phyloP scores from a whole-genome alignment of 2,113 vertebrate genomes.

The Loxodonta africana region DNA sequence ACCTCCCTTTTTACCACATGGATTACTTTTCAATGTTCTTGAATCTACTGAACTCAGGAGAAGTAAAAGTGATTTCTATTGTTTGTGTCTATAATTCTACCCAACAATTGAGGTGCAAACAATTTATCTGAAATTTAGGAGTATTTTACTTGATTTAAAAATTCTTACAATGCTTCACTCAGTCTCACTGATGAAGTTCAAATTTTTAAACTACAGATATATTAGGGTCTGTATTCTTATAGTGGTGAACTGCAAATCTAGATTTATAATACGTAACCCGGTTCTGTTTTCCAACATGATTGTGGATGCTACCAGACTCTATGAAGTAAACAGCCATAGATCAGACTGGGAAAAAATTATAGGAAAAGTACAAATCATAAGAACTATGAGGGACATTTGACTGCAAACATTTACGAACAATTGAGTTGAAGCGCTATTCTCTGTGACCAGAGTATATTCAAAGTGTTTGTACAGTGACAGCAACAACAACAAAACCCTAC shows the following conservation, averaged over 20 bases:
- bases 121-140: background rate
- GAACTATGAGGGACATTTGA: background rate
- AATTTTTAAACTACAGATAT: background rate
- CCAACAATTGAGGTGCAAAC: background rate
- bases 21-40: background rate
- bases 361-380: background rate
- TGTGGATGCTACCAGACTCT: background rate
- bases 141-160: slow-evolving; percentile 8
- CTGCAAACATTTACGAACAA: background rate
- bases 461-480: background rate
- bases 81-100: background rate
- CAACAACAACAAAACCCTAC: background rate
- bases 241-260: background rate
- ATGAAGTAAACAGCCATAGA: background rate
- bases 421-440: background rate
- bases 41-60: background rate
- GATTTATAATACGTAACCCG: background rate
- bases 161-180: slow-evolving; percentile 19
- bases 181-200: background rate
- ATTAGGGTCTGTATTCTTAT: background rate
- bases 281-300: slow-evolving; percentile 10
- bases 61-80: background rate
- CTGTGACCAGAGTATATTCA: background rate
- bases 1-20: background rate
- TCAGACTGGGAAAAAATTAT: background rate